Conservation (phyloP, 1,140 invertebrate species). For the Heliconius hewitsoni region DNA sequence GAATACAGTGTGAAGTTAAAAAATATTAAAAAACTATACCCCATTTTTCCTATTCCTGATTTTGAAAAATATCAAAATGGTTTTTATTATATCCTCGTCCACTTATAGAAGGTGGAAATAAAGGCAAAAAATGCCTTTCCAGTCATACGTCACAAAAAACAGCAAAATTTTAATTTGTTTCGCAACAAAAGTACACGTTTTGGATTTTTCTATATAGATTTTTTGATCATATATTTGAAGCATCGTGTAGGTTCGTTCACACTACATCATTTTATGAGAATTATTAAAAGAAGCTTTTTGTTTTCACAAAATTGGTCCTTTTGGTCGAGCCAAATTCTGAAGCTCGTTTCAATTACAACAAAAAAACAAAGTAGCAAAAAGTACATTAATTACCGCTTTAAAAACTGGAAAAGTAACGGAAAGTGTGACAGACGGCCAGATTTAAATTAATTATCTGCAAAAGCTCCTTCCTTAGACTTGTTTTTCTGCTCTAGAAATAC, state of each 20-base stretch:
- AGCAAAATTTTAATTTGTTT: too few species aligned
- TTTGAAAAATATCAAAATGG: constrained; percentile 8
- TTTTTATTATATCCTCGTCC: neutral
- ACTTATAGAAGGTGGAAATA: too few species aligned
- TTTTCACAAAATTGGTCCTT: constrained; percentile 13
- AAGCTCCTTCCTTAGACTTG: constrained; percentile 23
- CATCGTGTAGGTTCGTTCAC: too few species aligned
- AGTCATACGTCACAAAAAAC: too few species aligned
- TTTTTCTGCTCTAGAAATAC: constrained; percentile 26
- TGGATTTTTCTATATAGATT: too few species aligned
- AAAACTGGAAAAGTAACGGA: constrained; percentile 23
- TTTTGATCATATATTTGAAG: too few species aligned
- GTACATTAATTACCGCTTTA: constrained; percentile 30
- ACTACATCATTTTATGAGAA: neutral
- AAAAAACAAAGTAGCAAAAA: constrained; percentile 20
- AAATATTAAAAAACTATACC: too few species aligned
- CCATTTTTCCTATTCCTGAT: neutral
- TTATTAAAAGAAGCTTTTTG: neutral
- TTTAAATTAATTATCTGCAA: constrained; percentile 35
- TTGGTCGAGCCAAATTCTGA: neutral
- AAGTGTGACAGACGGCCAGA: constrained; percentile 30
- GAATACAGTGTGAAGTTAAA: too few species aligned
- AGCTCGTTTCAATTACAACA: constrained; percentile 19
- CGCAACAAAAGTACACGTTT: too few species aligned
- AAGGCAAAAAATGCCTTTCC: too few species aligned